Conservation (phyloP, 53 echinoderm and acorn worm species). For the Antedon mediterranea region DNA sequence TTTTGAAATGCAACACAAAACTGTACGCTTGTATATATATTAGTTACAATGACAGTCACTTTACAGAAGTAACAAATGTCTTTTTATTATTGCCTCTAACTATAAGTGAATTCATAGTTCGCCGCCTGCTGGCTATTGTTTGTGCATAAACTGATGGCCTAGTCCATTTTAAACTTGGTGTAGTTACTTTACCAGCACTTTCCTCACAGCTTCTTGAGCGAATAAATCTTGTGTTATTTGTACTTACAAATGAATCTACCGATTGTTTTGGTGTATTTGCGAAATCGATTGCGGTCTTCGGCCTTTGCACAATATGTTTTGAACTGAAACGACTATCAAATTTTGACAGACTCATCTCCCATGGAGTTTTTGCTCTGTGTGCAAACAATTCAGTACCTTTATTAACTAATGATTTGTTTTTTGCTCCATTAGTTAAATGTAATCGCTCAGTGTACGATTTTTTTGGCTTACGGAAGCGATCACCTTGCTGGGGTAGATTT, state of each 20-base stretch:
- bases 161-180: conserved; percentile 3
- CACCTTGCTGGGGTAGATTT: too few relatives aligned
- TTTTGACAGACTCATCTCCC: not conserved
- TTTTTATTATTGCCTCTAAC: conserved; percentile 18
- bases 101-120: conserved; percentile 41
- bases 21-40: too few relatives aligned
- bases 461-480: too few relatives aligned
- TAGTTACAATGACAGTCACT: too few relatives aligned
- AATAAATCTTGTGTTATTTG: not conserved
- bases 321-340: not conserved
- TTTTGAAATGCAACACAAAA: too few relatives aligned
- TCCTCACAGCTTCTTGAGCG: not conserved
- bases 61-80: not conserved
- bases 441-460: too few relatives aligned
- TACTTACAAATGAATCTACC: not conserved
- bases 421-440: too few relatives aligned
- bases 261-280: not conserved
- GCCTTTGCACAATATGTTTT: not conserved
- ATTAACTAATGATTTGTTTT: too few relatives aligned
- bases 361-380: not conserved
- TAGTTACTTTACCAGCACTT: not conserved
- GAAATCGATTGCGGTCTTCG: not conserved
- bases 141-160: conserved; percentile 58
- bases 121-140: conserved; percentile 70
- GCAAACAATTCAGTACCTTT: not conserved